Base-by-base conservation (phyloP, 2,113 vertebrate species). In the Dolichotis patagonum region DNA sequence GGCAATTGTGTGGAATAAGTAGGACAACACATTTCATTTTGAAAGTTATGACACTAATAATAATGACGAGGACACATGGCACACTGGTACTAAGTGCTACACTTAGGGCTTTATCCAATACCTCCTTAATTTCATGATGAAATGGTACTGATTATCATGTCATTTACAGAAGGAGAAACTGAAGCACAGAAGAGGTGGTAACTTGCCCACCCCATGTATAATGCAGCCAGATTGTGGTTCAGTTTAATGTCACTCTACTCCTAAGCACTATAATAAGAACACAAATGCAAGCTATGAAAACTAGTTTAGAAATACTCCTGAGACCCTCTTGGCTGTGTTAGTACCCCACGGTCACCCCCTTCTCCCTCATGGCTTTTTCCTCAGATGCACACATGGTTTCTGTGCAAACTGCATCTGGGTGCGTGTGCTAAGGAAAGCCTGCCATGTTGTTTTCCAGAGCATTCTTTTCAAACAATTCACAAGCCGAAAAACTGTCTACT, bases 381-480 rank as follows among this genome's bases (percentile, higher is more conserved):
- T 43, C 43, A 56, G 26, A 81, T 28, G 78, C 46, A 90, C 38
- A 56, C 3, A 0, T 73, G 28, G 12, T 89, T 90, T 94, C 69
- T 88, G 26, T 26, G 24, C 20, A 63, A 63, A 73, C n/a, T 26
- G 24, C 67, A 14, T 63, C 26, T 86, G 17, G 7, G 38, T 46
- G 32, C 17, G 13, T n/a, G 20, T 43, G 84, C 52, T 80, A 46
- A 62, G 24, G 38, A 73, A 88, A 93, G n/a, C 11, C 32, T 16
- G 0, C 69, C 60, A 41, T 82, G 69, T 80, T 96, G 78, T 85
- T 89, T 95, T 90, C 91, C 46, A 92, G 73, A 65, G 13, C 60
- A 67, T 93, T 91, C 49, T 85, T 93, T 88, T 83, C 78, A 89
- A 88, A 86, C 28, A 95, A 82, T 35, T 88, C 88, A 77, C 12